Conservation (phyloP, 2,113 vertebrate species). For the Choloepus hoffmanni region DNA sequence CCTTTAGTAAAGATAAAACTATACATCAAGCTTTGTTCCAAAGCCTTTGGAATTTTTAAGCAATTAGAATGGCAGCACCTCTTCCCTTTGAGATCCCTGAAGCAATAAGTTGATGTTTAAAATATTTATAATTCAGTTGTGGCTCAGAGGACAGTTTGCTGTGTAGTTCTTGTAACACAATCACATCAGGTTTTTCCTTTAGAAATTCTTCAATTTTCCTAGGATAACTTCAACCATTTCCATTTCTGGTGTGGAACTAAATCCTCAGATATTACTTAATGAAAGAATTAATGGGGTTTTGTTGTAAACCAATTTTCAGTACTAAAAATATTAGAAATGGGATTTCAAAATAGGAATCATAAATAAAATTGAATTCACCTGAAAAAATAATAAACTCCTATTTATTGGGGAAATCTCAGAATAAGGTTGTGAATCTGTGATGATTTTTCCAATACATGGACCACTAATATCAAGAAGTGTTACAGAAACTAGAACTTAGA, state of each 20-base stretch:
- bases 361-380: constrained; percentile 26
- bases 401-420: background rate
- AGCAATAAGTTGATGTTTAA: constrained; percentile 62
- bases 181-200: constrained; percentile 41
- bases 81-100: constrained; percentile 66
- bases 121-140: constrained; percentile 62
- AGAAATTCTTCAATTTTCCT: constrained; percentile 44
- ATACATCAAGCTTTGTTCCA: constrained; percentile 58
- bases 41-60: constrained; percentile 63
- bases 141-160: constrained; percentile 52
- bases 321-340: constrained; percentile 31
- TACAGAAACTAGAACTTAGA: constrained; percentile 36
- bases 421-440: constrained; percentile 5
- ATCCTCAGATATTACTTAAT: constrained; percentile 55
- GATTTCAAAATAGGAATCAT: constrained; percentile 14
- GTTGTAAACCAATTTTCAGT: constrained; percentile 35
- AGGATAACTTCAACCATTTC: constrained; percentile 25
- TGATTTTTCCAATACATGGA: background rate
- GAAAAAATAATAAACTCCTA: background rate
- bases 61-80: constrained; percentile 60
- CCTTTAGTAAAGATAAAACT: constrained; percentile 68
- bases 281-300: constrained; percentile 6
- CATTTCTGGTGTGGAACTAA: constrained; percentile 28
- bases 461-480: constrained; percentile 1
- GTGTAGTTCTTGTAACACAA: constrained; percentile 51